A percentile compares a stretch with the other conserved stretches of the same genome.
Conservation (phyloP, 2,888 invertebrate species). For the Eupithecia insigniata region DNA sequence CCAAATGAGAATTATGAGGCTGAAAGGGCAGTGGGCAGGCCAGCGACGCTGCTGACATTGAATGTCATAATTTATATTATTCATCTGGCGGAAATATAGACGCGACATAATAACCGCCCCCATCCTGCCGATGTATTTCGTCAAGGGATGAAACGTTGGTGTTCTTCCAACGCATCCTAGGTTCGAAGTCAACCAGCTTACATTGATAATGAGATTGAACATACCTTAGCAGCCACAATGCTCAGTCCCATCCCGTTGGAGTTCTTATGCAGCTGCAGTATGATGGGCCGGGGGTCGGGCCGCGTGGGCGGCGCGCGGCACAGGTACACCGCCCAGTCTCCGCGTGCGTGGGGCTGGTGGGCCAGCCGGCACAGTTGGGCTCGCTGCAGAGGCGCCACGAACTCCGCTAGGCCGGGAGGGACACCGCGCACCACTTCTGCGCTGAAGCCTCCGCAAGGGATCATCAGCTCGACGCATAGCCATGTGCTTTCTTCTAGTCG, state of each 20-base stretch:
- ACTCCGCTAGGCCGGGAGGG: constrained; percentile 96
- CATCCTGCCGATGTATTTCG: neutral
- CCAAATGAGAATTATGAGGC: neutral
- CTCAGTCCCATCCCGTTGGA: constrained; percentile 99
- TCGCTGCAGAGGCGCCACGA: constrained; percentile 91
- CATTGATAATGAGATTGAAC: neutral
- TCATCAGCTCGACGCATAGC: constrained; percentile 93
- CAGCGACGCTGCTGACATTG: neutral
- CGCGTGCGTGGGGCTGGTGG: constrained; percentile 94
- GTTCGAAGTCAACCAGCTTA: neutral
- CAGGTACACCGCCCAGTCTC: constrained; percentile 98
- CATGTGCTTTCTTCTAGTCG: constrained; percentile 96
- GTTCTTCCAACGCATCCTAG: neutral
- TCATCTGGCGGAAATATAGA: no score
- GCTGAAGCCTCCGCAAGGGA: constrained; percentile 99
- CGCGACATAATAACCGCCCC: no score
- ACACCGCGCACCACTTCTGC: constrained; percentile 98
- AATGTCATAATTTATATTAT: no score
- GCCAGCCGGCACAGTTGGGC: constrained; percentile 95
- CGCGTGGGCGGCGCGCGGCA: constrained; percentile 86
- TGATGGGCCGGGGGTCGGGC: constrained; percentile 85
- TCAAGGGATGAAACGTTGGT: neutral
- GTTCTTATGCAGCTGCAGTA: constrained; percentile 96
- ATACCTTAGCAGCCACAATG: constrained; percentile 98
- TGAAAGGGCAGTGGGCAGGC: neutral